These are phyloP conservation scores for Hyposoter dolosus DNA, from an alignment of 2,888 invertebrate genomes.

Conservation along the genomic window DNA sequence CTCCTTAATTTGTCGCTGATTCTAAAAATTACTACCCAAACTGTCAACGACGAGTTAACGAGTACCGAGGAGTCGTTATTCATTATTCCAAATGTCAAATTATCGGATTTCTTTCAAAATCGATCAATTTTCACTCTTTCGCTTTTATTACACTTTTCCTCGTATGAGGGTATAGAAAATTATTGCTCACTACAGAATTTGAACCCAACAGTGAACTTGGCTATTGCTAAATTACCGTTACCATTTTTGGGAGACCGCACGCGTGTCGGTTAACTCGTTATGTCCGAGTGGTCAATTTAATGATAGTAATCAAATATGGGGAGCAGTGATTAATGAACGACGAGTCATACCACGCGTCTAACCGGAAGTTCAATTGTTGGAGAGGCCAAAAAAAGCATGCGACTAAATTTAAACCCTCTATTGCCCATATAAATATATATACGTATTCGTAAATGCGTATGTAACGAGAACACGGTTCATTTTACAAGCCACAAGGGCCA, in stretches of 20 bases:
- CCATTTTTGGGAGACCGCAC: slow-evolving; percentile 19
- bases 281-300: slow-evolving; percentile 53
- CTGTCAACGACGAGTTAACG: too few species aligned
- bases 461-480: slow-evolving; percentile 62
- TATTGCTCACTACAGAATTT: background rate
- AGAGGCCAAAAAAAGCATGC: slow-evolving; percentile 34
- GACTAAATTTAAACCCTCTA: slow-evolving; percentile 44
- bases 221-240: background rate
- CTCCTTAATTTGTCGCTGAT: background rate
- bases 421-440: slow-evolving; percentile 38
- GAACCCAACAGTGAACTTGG: background rate
- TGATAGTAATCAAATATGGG: slow-evolving; percentile 49
- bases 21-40: background rate
- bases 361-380: slow-evolving; percentile 62
- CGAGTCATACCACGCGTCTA: slow-evolving; percentile 30
- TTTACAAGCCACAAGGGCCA: slow-evolving; percentile 64
- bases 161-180: background rate
- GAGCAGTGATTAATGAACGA: slow-evolving; percentile 54
- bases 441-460: background rate
- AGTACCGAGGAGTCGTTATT: too few species aligned
- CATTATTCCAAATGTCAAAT: too few species aligned
- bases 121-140: background rate
- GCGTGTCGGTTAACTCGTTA: slow-evolving; percentile 40
- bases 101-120: background rate
- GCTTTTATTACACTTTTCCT: background rate